Base-by-base conservation (phyloP, 2,113 vertebrate species). In the Fukomys damarensis region DNA sequence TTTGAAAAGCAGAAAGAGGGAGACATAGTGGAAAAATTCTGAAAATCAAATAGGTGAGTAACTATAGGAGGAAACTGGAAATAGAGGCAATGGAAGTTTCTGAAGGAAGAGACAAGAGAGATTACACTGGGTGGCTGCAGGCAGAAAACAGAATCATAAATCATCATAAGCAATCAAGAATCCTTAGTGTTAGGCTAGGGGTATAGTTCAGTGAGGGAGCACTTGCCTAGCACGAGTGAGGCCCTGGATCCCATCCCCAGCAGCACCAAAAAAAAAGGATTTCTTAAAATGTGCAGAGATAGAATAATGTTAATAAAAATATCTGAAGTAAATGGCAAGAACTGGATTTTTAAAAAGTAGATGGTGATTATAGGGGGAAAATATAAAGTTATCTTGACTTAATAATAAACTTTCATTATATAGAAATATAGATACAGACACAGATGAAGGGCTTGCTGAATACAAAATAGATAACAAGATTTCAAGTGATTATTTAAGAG, bases 371-470 rank as follows among this genome's bases (percentile, higher is more conserved):
- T 80, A 3, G 16, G n/a, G 41, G 4, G 19, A 86, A 86, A 30
- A 65, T 41, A 74, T 46, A 56, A 84, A 87, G 54, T 86, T 84
- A 89, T 52, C 43, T 63, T 89, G 58, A 7, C 68, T 86, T 83
- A 92, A 96, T 96, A 96, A 94, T 89, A 79, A 95, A 79, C 49
- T 81, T 91, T n/a, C 66, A 76, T 46, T 54, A 66, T 52, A 5
- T 43, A 93, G 56, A 63, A 24, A 70, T 24, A 72, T 10, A 83
- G 11, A 81, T 7, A 22, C 19, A 19, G 49, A 90, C 35, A 63
- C 32, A 59, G 38, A 76, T 52, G 58, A 84, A 86, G 24, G 35
- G 46, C 6, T 91, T 95, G 46, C 32, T 91, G 86, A 88, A 72
- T 79, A 13, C 86, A 94, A 94, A 86, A 74, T 13, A 93, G 46